Evolutionary conservation across 2,888 invertebrate genomes (phyloP).

Genomic region (Smittia sp.): DNA sequence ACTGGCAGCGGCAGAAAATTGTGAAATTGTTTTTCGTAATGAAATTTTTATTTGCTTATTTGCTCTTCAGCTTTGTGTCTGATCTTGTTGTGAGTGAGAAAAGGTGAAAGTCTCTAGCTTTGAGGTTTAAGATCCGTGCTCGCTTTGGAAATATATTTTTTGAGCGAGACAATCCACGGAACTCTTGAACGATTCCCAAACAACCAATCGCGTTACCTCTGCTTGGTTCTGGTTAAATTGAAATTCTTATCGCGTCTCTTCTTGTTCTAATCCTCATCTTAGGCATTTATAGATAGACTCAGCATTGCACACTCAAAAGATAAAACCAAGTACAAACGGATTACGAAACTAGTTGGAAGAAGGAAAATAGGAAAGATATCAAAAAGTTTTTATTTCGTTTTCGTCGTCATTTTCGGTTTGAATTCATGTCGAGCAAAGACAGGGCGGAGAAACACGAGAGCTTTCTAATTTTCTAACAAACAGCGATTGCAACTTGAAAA

Average conservation of each 20-base stretch:
- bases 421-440: not conserved
- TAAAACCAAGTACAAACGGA: not conserved
- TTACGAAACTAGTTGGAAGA: not conserved
- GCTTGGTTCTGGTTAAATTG: not conserved
- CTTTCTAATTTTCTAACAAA: slow-evolving; percentile 2
- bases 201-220: no score
- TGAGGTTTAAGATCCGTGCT: no score
- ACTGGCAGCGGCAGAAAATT: slow-evolving; percentile 1
- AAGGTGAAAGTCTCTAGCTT: no score
- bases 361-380: not conserved
- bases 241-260: not conserved
- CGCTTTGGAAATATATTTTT: no score
- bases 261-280: not conserved
- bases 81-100: not conserved
- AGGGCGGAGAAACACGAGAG: not conserved
- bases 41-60: slow-evolving; percentile 3
- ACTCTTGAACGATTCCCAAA: no score
- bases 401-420: not conserved
- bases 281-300: slow-evolving; percentile 12
- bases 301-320: not conserved
- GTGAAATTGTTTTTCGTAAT: not conserved
- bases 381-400: not conserved
- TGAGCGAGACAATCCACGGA: no score
- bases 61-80: not conserved
- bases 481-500: not conserved